A percentile compares a stretch with the other conserved stretches of the same genome.
These are phyloP conservation scores for Pipistrellus pygmaeus DNA, from an alignment of 2,797 vertebrate genomes.

Conservation along the genomic window DNA sequence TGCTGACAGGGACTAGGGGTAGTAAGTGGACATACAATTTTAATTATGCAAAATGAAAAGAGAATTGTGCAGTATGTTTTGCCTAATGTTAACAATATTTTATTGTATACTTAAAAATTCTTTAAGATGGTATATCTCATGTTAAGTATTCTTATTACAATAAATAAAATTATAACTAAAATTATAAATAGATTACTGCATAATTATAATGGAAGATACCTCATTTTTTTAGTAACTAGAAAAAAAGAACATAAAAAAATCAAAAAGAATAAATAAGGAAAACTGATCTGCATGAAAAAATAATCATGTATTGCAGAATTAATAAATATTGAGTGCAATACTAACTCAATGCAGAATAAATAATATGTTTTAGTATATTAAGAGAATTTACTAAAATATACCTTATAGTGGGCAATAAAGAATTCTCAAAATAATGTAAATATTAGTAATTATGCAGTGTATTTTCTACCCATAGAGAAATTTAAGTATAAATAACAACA, in stretches of 20 bases:
- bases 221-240: neutral
- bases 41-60: neutral
- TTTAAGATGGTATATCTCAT: neutral
- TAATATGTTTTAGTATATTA: neutral
- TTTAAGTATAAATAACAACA: neutral
- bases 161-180: constrained; percentile 4
- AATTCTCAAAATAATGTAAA: neutral
- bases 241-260: neutral
- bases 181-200: neutral
- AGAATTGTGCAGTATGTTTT: neutral
- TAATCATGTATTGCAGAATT: neutral
- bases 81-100: neutral
- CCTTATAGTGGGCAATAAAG: neutral
- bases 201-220: neutral
- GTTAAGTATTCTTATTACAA: neutral
- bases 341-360: neutral
- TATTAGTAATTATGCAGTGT: neutral
- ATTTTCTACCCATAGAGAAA: neutral
- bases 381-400: neutral
- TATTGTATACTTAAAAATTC: neutral
- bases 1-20: neutral
- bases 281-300: neutral
- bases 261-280: neutral
- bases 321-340: neutral
- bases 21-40: neutral